Evolutionary conservation across 1,140 invertebrate species (phyloP).

Genomic region (Bombyx mori): ASM3026992v2 NC_085108.1:6443001-6443500

Average conservation of each 20-base stretch:
- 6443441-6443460: background rate
- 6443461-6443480: background rate
- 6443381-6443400: background rate
- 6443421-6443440: conserved; percentile 3
- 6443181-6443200: conserved; percentile 10
- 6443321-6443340: conserved; percentile 60
- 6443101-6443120: conserved; percentile 7
- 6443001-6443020: background rate
- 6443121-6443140: conserved; percentile 11
- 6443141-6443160: conserved; percentile 21
- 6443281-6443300: conserved; percentile 8
- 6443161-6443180: conserved; percentile 12
- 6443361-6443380: conserved; percentile 27
- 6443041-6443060: background rate
- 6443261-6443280: too few relatives aligned
- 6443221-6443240: conserved; percentile 7
- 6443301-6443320: conserved; percentile 20
- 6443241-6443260: background rate
- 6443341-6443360: conserved; percentile 45
- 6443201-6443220: background rate
- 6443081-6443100: background rate
- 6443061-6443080: background rate
- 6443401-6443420: background rate
- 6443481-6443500: conserved; percentile 6
- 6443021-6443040: background rate